These are phyloP conservation scores for Catharus ustulatus DNA, from an alignment of 2,797 vertebrate species.

Conservation along the genomic window DNA sequence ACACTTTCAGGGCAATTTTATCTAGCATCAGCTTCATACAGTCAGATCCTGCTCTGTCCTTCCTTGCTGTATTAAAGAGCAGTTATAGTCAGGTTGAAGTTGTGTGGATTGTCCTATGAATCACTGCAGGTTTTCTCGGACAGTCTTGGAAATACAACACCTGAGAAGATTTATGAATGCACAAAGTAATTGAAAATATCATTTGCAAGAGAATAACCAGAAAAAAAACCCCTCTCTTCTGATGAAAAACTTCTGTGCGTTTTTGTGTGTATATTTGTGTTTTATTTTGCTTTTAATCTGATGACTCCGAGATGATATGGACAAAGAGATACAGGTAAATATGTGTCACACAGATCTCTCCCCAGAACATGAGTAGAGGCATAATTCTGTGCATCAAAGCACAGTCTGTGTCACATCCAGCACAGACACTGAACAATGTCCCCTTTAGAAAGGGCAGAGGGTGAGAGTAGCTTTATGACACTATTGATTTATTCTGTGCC, in stretches of 20 bases:
- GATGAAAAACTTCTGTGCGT: background rate
- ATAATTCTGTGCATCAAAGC: conserved; percentile 22
- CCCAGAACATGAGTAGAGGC: background rate
- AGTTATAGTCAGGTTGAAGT: background rate
- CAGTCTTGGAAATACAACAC: background rate
- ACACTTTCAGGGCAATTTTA: conserved; percentile 1
- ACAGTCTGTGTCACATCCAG: conserved; percentile 50
- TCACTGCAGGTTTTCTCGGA: background rate
- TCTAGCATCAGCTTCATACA: background rate
- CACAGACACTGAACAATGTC: conserved; percentile 61
- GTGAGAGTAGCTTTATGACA: conserved; percentile 91
- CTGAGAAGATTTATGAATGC: background rate
- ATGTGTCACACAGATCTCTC: background rate
- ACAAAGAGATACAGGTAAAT: background rate
- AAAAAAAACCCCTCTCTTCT: background rate
- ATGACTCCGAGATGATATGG: background rate
- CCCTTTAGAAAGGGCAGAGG: conserved; percentile 86
- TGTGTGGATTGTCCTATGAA: background rate
- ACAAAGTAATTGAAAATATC: background rate
- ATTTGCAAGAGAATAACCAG: background rate
- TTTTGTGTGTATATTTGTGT: background rate
- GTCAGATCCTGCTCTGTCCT: background rate
- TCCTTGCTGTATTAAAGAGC: background rate
- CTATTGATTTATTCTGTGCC: conserved; percentile 93
- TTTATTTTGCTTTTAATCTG: background rate